Percentiles rank a stretch among this genome's conserved stretches.
Conservation (phyloP, 2,113 vertebrate species). For the Osmerus eperlanus region DNA sequence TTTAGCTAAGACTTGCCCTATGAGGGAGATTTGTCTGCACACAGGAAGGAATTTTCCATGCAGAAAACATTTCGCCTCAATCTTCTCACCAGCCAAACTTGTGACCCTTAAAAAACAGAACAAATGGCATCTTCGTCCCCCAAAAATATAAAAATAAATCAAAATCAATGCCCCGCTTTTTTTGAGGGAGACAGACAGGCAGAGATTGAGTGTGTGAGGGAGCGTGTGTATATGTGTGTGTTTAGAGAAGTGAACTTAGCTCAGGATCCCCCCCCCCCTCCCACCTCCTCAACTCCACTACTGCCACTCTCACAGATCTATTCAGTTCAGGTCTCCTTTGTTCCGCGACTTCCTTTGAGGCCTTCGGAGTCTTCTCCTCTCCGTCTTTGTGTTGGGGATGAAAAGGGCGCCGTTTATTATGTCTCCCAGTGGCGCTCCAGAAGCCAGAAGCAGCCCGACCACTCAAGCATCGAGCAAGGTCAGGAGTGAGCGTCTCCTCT, state of each 20-base stretch:
- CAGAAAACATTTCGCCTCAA: too few relatives aligned
- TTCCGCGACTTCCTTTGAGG: slow-evolving; percentile 21
- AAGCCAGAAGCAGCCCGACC: background rate
- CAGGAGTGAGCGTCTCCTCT: slow-evolving; percentile 9
- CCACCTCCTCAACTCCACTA: background rate
- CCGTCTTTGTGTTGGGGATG: slow-evolving; percentile 32
- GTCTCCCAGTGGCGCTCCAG: slow-evolving; percentile 25
- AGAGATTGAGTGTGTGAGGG: background rate
- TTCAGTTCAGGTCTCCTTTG: slow-evolving; percentile 21
- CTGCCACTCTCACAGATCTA: slow-evolving; percentile 11
- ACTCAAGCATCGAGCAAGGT: slow-evolving; percentile 8
- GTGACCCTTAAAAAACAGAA: too few relatives aligned
- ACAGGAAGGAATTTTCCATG: too few relatives aligned
- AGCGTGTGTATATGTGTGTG: slow-evolving; percentile 5
- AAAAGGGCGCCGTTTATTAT: slow-evolving; percentile 36
- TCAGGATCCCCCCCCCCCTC: background rate
- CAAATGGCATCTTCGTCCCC: too few relatives aligned
- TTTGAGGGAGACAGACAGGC: too few relatives aligned
- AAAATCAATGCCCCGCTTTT: background rate
- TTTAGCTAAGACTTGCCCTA: too few relatives aligned
- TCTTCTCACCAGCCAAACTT: too few relatives aligned
- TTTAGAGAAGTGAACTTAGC: background rate
- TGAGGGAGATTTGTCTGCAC: too few relatives aligned
- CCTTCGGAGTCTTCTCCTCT: slow-evolving; percentile 16
- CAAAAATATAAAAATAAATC: background rate